Evolutionary conservation across 92 coral and sea anemone species (phyloP), one percentile per base, ranked within the genome.

Genomic region (Isaurus tuberculatus): DNA sequence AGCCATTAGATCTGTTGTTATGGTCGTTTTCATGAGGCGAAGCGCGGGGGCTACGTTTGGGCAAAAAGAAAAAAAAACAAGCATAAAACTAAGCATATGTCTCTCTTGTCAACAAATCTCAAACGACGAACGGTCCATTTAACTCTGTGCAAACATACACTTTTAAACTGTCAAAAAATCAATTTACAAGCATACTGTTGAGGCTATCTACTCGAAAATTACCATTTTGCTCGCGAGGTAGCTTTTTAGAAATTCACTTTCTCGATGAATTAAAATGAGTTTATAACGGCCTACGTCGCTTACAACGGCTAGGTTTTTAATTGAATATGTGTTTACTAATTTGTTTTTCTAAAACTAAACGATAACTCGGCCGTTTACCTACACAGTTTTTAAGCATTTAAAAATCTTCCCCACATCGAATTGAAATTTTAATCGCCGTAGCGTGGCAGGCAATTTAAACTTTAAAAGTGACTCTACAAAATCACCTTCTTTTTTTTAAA

Each of bases 261-360:
- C 10, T 17, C 4, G 23, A 40, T 77, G 44, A 49, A 58, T 60
- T n/a, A 25, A 58, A 34, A 26, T 20, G 69, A 14, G 82, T 77
- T 36, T 58, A 44, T 57, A 57, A 27, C 82, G 53, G 51, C 32
- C 15, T 25, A 22, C 22, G 82, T 77, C 33, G 36, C 49, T n/a
- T 23, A 58, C 82, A 77, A 58, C 82, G 70, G 82, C 68, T 17
- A 58, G 23, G 9, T 32, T 58, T 57, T 57, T 31, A 77, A 77
- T 58, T 77, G 82, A 77, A 77, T 77, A 23, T 13, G 6, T 77
- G 70, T 77, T 77, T 77, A 77, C 82, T 58, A 13, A 7, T 40
- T 40, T 77, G 34, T 49, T 31, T 23, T 22, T 67, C 23, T 27
- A 34, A 72, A 77, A 28, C 33, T 36, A 77, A 58, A 22, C 53